A percentile compares a stretch with the other conserved stretches of the same genome.
phyloP scores from a whole-genome alignment of 2,888 invertebrate genomes.

The Apamea sordens region DNA sequence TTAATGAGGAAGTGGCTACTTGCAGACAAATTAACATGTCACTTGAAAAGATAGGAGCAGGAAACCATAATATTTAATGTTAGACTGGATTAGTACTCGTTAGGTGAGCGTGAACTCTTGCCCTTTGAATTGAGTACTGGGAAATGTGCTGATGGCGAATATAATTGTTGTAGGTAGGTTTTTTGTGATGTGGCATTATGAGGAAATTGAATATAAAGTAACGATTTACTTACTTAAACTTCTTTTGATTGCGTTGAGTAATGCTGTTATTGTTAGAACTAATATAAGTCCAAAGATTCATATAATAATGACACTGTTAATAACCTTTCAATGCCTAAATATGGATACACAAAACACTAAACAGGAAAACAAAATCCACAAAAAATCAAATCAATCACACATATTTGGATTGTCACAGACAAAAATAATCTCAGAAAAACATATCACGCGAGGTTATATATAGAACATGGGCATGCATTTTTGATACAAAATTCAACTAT shows the following conservation, averaged over 20 bases:
- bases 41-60: conserved; percentile 86
- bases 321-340: background rate
- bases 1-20: conserved; percentile 90
- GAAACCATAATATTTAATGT: conserved; percentile 86
- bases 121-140: conserved; percentile 67
- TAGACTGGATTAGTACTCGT: conserved; percentile 86
- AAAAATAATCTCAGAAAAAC: conserved; percentile 64
- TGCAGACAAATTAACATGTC: conserved; percentile 87
- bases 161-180: conserved; percentile 40
- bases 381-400: conserved; percentile 54
- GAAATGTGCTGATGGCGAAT: conserved; percentile 59
- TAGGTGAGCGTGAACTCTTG: conserved; percentile 74
- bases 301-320: background rate
- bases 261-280: background rate
- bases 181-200: background rate
- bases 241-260: background rate
- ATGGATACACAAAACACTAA: background rate
- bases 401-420: conserved; percentile 61
- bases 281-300: background rate
- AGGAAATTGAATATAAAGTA: background rate
- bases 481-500: conserved; percentile 71
- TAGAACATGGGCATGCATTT: conserved; percentile 74
- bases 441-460: conserved; percentile 70
- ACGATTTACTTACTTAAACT: background rate
- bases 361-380: conserved; percentile 28